These are phyloP conservation scores for Athripsodes cinereus DNA, from an alignment of 2,888 invertebrate species.

Conservation along the genomic window DNA sequence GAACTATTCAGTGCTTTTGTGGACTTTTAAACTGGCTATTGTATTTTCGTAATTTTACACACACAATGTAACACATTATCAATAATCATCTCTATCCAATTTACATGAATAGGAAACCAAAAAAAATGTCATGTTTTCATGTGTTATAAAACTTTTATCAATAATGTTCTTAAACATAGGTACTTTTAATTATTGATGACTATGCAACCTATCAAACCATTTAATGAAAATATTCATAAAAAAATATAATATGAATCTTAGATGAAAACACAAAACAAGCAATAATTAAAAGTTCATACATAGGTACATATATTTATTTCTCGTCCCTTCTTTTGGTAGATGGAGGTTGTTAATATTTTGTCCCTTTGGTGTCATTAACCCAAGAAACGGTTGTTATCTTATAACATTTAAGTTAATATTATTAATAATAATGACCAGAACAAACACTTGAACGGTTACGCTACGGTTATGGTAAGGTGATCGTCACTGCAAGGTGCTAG, in stretches of 20 bases:
- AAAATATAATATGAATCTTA: neutral
- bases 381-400: neutral
- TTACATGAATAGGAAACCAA: too few relatives aligned
- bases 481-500: slow-evolving; percentile 23
- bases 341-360: neutral
- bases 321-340: neutral
- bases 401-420: neutral
- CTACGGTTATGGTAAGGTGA: slow-evolving; percentile 11
- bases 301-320: too few relatives aligned
- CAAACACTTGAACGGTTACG: slow-evolving; percentile 15
- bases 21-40: too few relatives aligned
- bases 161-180: too few relatives aligned
- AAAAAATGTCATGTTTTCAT: too few relatives aligned
- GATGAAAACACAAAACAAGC: neutral
- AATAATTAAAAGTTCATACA: neutral
- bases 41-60: too few relatives aligned
- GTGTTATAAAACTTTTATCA: too few relatives aligned
- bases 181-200: too few relatives aligned
- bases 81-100: too few relatives aligned
- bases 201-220: too few relatives aligned
- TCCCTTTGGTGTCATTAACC: neutral
- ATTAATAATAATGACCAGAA: slow-evolving; percentile 15
- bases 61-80: too few relatives aligned
- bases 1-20: too few relatives aligned
- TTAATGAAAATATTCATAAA: neutral